Evolutionary conservation across 2,797 vertebrate genomes (phyloP).

Genomic region (Rhinogobio ventralis): DNA sequence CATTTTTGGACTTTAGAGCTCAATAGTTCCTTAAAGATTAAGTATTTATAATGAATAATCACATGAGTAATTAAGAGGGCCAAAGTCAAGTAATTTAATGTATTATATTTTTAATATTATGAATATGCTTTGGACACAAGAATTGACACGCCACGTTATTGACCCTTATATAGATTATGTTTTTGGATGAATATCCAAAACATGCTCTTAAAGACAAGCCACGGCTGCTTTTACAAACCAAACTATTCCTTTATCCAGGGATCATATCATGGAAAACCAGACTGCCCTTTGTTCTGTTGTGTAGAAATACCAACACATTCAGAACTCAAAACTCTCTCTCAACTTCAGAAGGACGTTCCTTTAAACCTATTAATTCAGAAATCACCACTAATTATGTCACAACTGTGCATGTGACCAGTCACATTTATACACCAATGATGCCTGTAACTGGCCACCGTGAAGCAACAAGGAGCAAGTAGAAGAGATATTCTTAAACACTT

Average conservation of each 20-base stretch:
- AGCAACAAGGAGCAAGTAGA: neutral
- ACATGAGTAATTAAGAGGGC: no score
- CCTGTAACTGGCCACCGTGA: neutral
- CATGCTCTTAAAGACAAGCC: no score
- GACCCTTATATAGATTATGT: no score
- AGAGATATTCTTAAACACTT: neutral
- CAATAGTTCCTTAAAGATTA: no score
- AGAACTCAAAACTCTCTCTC: neutral
- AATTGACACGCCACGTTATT: no score
- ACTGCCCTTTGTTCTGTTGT: neutral
- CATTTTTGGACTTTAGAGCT: no score
- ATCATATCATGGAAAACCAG: constrained; percentile 38
- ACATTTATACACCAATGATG: neutral
- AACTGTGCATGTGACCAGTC: neutral
- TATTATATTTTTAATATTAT: no score
- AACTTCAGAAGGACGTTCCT: no score
- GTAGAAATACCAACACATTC: neutral
- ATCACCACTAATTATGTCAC: neutral
- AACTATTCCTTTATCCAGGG: constrained; percentile 46
- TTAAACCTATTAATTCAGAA: neutral
- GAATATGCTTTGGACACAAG: no score
- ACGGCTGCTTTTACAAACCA: constrained; percentile 11
- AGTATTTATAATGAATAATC: no score
- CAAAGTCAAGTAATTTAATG: no score
- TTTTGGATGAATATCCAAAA: no score